Base-by-base conservation (phyloP, 1,140 invertebrate genomes). In the Gonioctena quinquepunctata region DNA sequence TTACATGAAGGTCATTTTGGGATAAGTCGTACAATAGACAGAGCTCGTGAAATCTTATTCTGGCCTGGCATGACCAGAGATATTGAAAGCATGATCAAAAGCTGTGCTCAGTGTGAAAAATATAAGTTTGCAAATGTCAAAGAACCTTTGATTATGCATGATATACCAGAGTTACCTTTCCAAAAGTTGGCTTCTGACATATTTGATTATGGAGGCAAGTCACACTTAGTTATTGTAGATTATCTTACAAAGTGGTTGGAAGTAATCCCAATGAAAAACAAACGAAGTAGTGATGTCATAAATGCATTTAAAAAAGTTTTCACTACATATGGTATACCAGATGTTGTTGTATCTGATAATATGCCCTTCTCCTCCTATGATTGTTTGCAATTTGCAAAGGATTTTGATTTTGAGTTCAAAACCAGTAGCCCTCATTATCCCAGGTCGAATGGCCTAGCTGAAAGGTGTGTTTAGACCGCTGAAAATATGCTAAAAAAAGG, bases 51-150 rank as follows among this genome's bases (percentile, higher is more conserved):
- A 66, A 60, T 66, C 2, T 64, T 72, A 11, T 75, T 72, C 54
- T 86, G 84, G 83, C 84, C 83, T 18, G 74, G 74, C n/a, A 83
- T 86, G 66, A 73, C 69, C 26, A 75, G 72, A 56, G 76, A 86
- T 52, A 82, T 86, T 19, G 78, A 82, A 77, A 69, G 82, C 18
- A 61, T 76, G n/a, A 69, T 85, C n/a, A 49, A 49, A 49, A 80
- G 76, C 57, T 85, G 83, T 77, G 49, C 68, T 33, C 75, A 60
- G 21, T 86, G 84, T 72, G 1, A 70, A 21, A 78, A 75, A 69
- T 78, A 73, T 71, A 60, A 60, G 57, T 73, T 67, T 11, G 70
- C 64, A 16, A 79, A 80, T 65, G n/a, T 33, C 7, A 82, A 81
- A 73, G 79, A 85, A 73, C 79, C 83, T 8, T 62, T 85, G 66